phyloP scores from a whole-genome alignment of 2,797 vertebrate genomes.

The Parauchenoglanis punctatus region DNA sequence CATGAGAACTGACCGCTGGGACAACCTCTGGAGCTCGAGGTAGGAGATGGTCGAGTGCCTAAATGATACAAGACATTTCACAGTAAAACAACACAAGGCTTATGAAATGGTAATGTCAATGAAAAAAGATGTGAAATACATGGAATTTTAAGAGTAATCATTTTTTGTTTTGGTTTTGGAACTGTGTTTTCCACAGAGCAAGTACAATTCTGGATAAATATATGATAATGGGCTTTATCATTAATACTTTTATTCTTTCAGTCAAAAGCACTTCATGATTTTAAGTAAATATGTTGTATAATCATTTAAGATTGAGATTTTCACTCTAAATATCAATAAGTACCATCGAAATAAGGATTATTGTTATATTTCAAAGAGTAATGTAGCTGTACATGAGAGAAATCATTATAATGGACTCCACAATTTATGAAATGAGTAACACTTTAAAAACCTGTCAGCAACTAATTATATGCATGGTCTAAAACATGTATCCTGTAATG shows the following conservation, averaged over 20 bases:
- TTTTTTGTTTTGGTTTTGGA: background rate
- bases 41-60: constrained; percentile 68
- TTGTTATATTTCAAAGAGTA: too few species aligned
- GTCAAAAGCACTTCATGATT: too few species aligned
- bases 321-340: too few species aligned
- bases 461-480: too few species aligned
- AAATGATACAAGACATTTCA: background rate
- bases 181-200: background rate
- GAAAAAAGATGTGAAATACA: background rate
- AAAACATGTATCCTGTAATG: too few species aligned
- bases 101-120: background rate
- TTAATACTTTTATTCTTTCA: background rate
- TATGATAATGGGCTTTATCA: background rate
- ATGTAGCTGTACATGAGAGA: too few species aligned
- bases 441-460: too few species aligned
- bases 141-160: background rate
- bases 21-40: constrained; percentile 69
- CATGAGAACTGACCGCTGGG: constrained; percentile 77
- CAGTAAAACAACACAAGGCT: background rate
- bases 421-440: too few species aligned
- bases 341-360: too few species aligned
- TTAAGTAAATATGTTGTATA: too few species aligned
- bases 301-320: too few species aligned
- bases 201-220: background rate
- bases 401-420: too few species aligned